Conservation (phyloP, 2,888 invertebrate species). For the Dicycla oo region DNA sequence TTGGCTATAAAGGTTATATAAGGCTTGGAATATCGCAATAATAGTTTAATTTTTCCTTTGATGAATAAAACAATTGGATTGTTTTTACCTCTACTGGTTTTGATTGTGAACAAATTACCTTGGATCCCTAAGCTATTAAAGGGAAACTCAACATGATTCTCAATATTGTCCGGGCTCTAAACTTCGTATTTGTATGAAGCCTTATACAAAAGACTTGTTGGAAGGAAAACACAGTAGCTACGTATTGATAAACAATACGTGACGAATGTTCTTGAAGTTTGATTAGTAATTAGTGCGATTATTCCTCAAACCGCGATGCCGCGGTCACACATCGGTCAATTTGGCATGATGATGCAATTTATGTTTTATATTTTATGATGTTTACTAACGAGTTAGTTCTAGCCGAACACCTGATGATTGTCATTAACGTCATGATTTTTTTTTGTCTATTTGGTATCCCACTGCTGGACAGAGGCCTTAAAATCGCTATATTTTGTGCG, state of each 20-base stretch:
- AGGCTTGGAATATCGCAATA: too few species aligned
- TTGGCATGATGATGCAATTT: conserved; percentile 40
- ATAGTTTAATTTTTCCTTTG: too few species aligned
- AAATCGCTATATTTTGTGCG: too few species aligned
- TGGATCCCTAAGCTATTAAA: conserved; percentile 2
- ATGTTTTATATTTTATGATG: conserved; percentile 5
- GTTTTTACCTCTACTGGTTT: conserved; percentile 1
- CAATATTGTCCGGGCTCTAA: conserved; percentile 10
- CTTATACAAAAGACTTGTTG: conserved; percentile 38
- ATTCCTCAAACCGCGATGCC: conserved; percentile 10
- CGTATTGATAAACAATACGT: conserved; percentile 32
- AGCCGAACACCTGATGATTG: conserved; percentile 11
- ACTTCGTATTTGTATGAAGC: conserved; percentile 35
- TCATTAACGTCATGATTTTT: conserved; percentile 15
- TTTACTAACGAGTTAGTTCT: conserved; percentile 2
- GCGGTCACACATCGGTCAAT: conserved; percentile 28
- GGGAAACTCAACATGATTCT: conserved; percentile 13
- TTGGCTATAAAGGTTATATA: too few species aligned
- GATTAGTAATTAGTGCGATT: conserved; percentile 10
- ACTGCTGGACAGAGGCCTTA: too few species aligned
- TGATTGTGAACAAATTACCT: conserved; percentile 12
- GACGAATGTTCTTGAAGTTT: conserved; percentile 21
- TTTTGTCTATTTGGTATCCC: too few species aligned
- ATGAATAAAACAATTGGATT: too few species aligned
- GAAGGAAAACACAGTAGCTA: conserved; percentile 10